These are phyloP conservation scores for Arctopsyche grandis DNA, from an alignment of 1,140 invertebrate species.

Conservation along the genomic window DNA sequence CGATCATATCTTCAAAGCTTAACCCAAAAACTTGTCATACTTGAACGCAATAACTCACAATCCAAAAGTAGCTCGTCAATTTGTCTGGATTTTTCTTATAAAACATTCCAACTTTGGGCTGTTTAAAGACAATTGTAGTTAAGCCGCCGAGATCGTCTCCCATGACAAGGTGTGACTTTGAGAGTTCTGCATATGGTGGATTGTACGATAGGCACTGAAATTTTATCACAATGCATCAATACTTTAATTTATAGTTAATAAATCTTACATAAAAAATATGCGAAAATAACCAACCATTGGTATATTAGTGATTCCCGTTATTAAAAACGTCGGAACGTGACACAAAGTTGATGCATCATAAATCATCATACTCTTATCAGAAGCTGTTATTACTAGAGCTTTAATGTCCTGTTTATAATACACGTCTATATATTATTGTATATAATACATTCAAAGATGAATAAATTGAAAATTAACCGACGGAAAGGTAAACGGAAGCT, in stretches of 20 bases:
- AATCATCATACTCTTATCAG: conserved; percentile 62
- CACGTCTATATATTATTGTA: background rate
- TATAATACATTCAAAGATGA: background rate
- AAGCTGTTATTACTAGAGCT: conserved; percentile 61
- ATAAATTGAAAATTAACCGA: background rate
- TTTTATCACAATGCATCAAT: background rate
- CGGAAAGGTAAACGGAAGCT: conserved; percentile 58
- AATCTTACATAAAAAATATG: too few species aligned
- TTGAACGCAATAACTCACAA: conserved; percentile 58
- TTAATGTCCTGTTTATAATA: conserved; percentile 60
- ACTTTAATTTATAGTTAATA: background rate
- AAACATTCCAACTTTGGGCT: conserved; percentile 60
- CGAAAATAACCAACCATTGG: conserved; percentile 53
- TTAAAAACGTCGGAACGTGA: conserved; percentile 62
- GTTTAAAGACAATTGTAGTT: conserved; percentile 60
- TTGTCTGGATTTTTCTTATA: conserved; percentile 62
- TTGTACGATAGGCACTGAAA: conserved; percentile 58
- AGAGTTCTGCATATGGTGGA: conserved; percentile 40
- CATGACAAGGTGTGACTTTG: conserved; percentile 58
- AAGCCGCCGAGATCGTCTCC: conserved; percentile 62
- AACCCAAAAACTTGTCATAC: too few species aligned
- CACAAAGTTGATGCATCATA: conserved; percentile 63
- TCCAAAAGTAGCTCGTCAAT: conserved; percentile 62
- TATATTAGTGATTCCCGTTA: conserved; percentile 60
- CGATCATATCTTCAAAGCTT: too few species aligned